These are phyloP conservation scores for Xanthorhoe designata DNA, from an alignment of 2,888 invertebrate genomes.

Conservation along the genomic window DNA sequence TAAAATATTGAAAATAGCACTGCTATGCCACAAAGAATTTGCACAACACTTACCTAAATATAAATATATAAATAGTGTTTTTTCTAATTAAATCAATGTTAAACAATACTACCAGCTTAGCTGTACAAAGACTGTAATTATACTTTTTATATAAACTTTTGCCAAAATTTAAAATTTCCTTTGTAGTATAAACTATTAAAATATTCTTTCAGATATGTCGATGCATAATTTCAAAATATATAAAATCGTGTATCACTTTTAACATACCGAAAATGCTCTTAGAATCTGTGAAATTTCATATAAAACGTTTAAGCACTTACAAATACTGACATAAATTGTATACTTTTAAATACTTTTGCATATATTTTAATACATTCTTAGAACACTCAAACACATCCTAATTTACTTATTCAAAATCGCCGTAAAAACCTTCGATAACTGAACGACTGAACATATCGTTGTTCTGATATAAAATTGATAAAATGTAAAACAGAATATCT, in stretches of 20 bases:
- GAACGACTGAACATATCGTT: not conserved
- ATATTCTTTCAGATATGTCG: constrained; percentile 30
- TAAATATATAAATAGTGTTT: constrained; percentile 3
- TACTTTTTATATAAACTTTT: constrained; percentile 11
- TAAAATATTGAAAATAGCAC: not conserved
- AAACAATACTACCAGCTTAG: constrained; percentile 24
- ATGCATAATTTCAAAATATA: not conserved
- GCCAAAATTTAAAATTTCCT: constrained; percentile 15
- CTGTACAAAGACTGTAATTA: constrained; percentile 17
- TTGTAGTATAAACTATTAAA: constrained; percentile 23
- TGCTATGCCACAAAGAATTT: not conserved
- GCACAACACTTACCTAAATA: not conserved
- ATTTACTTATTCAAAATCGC: not conserved
- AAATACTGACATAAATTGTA: constrained; percentile 5
- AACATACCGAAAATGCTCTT: constrained; percentile 4
- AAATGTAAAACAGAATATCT: no score
- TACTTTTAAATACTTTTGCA: not conserved
- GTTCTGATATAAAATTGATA: no score
- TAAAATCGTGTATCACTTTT: constrained; percentile 10
- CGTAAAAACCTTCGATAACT: not conserved
- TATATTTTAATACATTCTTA: not conserved
- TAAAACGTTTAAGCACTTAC: constrained; percentile 10
- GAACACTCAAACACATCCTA: not conserved
- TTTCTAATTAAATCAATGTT: not conserved
- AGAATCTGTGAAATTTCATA: constrained; percentile 13